These are phyloP conservation scores for Aphaenogaster floridana DNA, from an alignment of 1,140 invertebrate genomes.

Conservation along the genomic window DNA sequence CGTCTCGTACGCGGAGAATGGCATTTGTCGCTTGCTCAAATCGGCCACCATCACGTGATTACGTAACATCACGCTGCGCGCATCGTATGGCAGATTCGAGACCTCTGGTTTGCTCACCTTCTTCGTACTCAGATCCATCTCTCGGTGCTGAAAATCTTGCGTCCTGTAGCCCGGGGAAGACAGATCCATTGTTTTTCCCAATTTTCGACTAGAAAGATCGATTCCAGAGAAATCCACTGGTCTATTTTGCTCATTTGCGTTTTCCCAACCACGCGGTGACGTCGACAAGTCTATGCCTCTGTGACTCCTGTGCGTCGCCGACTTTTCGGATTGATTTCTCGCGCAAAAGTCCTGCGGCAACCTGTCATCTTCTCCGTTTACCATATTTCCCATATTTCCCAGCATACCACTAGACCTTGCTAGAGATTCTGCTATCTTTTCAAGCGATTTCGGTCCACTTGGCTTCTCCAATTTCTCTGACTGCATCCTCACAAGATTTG, in stretches of 20 bases:
- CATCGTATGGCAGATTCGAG: conserved; percentile 79
- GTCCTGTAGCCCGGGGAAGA: conserved; percentile 74
- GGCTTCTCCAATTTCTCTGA: conserved; percentile 84
- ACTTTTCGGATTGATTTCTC: conserved; percentile 72
- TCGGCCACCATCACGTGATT: conserved; percentile 84
- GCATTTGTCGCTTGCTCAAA: conserved; percentile 83
- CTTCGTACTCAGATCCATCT: conserved; percentile 85
- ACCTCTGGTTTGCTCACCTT: conserved; percentile 78
- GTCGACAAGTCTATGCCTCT: conserved; percentile 84
- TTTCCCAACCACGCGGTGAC: conserved; percentile 81
- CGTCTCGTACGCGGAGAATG: conserved; percentile 79
- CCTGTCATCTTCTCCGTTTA: conserved; percentile 79
- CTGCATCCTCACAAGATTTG: conserved; percentile 83
- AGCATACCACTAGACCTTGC: conserved; percentile 79
- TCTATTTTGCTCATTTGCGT: conserved; percentile 74
- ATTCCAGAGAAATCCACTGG: conserved; percentile 85
- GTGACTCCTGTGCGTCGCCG: conserved; percentile 67
- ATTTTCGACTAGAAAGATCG: conserved; percentile 84
- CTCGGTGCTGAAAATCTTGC: conserved; percentile 83
- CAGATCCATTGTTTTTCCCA: conserved; percentile 75
- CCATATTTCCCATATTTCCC: conserved; percentile 57
- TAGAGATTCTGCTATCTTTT: conserved; percentile 85
- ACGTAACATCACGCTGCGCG: conserved; percentile 81
- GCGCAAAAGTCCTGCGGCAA: conserved; percentile 74
- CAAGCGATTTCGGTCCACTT: conserved; percentile 79